Conservation (phyloP, 1,140 invertebrate genomes). For the Musca domestica region DNA sequence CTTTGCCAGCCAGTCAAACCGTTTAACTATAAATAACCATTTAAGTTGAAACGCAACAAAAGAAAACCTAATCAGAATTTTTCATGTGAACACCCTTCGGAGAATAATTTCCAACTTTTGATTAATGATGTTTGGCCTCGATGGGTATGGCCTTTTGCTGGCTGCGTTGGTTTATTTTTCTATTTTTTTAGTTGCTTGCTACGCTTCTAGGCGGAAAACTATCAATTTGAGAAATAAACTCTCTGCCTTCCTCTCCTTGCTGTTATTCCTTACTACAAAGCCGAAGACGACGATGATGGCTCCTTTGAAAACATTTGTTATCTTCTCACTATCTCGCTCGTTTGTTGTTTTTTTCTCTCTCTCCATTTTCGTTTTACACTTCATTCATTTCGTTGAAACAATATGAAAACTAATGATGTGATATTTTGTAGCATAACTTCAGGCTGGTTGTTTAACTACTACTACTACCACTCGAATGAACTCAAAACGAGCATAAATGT, state of each 20-base stretch:
- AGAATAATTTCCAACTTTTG: slow-evolving; percentile 6
- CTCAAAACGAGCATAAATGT: slow-evolving; percentile 1
- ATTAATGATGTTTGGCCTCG: slow-evolving; percentile 2
- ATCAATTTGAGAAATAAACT: no score
- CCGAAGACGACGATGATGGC: not conserved
- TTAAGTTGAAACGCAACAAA: not conserved
- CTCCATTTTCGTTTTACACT: not conserved
- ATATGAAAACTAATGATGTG: slow-evolving; percentile 8
- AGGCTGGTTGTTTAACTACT: no score
- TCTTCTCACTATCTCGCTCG: not conserved
- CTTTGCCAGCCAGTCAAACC: no score
- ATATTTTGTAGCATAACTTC: not conserved
- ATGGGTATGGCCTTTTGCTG: no score
- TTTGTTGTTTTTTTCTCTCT: not conserved
- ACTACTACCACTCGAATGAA: no score
- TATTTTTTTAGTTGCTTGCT: no score
- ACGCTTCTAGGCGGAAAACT: no score
- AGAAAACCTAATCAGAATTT: slow-evolving; percentile 15
- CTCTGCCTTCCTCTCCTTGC: not conserved
- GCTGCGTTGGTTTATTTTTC: no score
- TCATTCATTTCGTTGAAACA: not conserved
- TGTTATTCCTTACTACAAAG: not conserved
- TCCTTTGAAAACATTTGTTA: no score
- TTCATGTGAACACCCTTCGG: slow-evolving; percentile 1
- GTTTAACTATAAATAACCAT: no score